phyloP scores from a whole-genome alignment of 2,797 vertebrate species.

The Chaetophractus vellerosus region DNA sequence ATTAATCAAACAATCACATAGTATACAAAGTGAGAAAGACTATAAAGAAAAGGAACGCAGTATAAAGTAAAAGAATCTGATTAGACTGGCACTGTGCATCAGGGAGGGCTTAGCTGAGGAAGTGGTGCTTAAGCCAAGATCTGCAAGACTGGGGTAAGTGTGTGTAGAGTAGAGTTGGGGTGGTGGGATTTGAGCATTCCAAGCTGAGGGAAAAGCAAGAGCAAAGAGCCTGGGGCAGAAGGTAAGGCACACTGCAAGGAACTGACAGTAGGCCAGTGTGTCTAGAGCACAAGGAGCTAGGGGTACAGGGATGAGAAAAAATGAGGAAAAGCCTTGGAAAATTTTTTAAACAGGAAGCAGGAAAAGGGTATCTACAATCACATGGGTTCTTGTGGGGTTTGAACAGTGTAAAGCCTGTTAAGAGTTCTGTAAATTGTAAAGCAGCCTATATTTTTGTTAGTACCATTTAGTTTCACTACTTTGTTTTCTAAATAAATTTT shows the following conservation, averaged over 20 bases:
- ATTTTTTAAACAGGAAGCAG: background rate
- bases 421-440: background rate
- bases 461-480: background rate
- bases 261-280: background rate
- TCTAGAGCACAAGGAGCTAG: background rate
- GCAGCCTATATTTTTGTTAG: background rate
- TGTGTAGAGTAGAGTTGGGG: rapidly evolving
- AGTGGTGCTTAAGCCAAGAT: background rate
- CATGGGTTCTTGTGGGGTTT: background rate
- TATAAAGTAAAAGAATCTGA: constrained; percentile 17
- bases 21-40: constrained; percentile 12
- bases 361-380: background rate
- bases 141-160: background rate
- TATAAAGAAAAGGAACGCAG: constrained; percentile 14
- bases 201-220: background rate
- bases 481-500: constrained; percentile 60
- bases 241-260: background rate
- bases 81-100: background rate
- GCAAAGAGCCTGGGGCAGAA: background rate
- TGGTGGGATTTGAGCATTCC: background rate
- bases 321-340: background rate
- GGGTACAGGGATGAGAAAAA: background rate
- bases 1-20: background rate
- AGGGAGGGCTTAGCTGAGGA: background rate
- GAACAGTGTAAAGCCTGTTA: background rate